Evolutionary conservation across 2,113 vertebrate genomes (phyloP), one percentile per base, ranked within the genome.

Genomic region (Otocyon megalotis): DNA sequence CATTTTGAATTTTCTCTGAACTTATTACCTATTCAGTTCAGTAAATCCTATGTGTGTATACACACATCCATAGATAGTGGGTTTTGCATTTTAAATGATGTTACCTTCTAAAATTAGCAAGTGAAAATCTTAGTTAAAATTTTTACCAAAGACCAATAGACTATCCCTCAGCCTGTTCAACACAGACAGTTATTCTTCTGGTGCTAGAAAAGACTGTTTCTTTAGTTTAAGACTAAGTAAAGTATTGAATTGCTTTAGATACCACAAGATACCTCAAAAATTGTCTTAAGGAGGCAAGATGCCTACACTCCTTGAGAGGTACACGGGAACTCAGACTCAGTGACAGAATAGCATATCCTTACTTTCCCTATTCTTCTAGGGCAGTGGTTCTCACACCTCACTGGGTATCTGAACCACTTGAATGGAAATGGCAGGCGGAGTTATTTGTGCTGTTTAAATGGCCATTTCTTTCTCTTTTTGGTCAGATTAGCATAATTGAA

Each of bases 221-320:
- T 72, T 93, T 85, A 86, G 50, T 77, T 77, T 92, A 65, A 87
- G 30, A 82, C 32, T 80, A 56, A 89, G 67, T 28, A 50, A 35
- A 94, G 7, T 77, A 74, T 53, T 88, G 26, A 43, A 53, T 86
- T 92, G 56, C 43, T 97, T 83, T 77, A 90, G 30, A 43, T 94
- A 69, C 48, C 60, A 77, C 30, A 12, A 81, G 71, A 35, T 35
- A 43, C 12, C 22, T 80, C 53, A 81, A 22, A 90, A 67, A 79
- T 74, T 32, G n/a, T 53, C 54, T 74, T 69, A 16, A 56, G 93
- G 94, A 76, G 37, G 48, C 30, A 56, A 84, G 37, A 88, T 60
- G 28, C 35, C 63, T 63, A 74, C 79, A 62, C 15, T 87, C 69
- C 86, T 54, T 8, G 79, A 93, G 79, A 76, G 53, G n/a, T 11